These are phyloP conservation scores for Strigamia crassipes DNA, from an alignment of 2,888 invertebrate genomes.

Conservation along the genomic window DNA sequence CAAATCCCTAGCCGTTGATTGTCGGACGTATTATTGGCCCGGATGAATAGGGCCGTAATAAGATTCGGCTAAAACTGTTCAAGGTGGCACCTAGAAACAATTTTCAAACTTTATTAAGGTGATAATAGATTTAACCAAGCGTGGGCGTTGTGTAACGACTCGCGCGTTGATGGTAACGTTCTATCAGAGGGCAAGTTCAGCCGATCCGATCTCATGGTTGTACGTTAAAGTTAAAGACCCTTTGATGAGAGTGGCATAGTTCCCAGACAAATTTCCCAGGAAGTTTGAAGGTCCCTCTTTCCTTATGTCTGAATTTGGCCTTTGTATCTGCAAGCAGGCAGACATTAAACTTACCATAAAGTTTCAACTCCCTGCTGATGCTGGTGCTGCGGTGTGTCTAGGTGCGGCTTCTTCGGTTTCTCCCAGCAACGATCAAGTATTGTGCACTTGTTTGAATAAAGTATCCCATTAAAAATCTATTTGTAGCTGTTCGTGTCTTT, in stretches of 20 bases:
- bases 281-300: background rate
- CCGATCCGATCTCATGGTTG: background rate
- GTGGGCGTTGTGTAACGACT: background rate
- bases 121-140: background rate
- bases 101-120: background rate
- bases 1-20: background rate
- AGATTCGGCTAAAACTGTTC: no score
- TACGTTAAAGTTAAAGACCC: background rate
- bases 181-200: background rate
- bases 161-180: background rate
- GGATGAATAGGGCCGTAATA: no score
- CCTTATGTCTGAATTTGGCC: background rate
- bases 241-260: background rate
- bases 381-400: background rate
- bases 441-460: background rate
- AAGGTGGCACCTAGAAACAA: background rate
- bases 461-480: background rate
- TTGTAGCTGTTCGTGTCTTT: background rate
- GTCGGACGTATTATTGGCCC: no score
- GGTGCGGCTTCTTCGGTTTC: background rate
- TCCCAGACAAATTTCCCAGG: background rate
- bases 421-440: background rate
- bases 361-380: background rate
- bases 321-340: background rate
- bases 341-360: background rate